Evolutionary conservation across 2,113 vertebrate genomes (phyloP), one percentile per base, ranked within the genome.

Genomic region (Nymphicus hollandicus): DNA sequence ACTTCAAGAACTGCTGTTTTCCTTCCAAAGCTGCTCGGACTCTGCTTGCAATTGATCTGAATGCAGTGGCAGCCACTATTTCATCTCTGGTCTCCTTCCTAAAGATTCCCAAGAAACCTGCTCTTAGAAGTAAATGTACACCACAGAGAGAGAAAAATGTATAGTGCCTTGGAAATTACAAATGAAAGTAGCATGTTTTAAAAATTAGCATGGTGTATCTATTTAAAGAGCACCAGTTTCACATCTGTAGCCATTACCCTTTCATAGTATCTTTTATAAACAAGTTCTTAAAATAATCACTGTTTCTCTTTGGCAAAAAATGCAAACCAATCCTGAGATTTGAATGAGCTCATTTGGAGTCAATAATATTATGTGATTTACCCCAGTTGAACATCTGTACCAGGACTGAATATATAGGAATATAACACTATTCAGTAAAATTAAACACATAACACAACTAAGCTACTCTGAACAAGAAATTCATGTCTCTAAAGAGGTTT

Each of bases 351-450:
- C 53, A 61, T 49, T 86, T 72, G 33, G 53, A 95, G 63, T 83
- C 88, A 95, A 61, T 88, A 86, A 85, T 91, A 89, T 78, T 89
- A 88, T 86, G 49, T 81, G 63, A 88, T 92, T 93, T 93, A 88
- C 78, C 47, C 66, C 61, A 85, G 47, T 0, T 79, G 82, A 96
- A 80, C 68, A 80, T 65, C 89, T 96, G 80, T 80, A 77, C 47
- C 13, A 61, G 23, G 7, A 46, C 2, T 81, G n/a, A 70, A 53
- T 55, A 35, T 49, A 49, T 15, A 72, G 12, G n/a, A 73, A 47
- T 73, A 61, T 76, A 82, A 85, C n/a, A 41, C 15, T 41, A n/a
- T 63, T 81, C 72, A 80, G 53, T 89, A 93, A 89, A 94, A 86
- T 77, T n/a, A 77, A 88, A 61, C 47, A 82, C 10, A 58, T 61